Evolutionary conservation across 2,113 vertebrate species (phyloP), one percentile per base, ranked within the genome.

Genomic region (Opisthocomus hoazin): DNA sequence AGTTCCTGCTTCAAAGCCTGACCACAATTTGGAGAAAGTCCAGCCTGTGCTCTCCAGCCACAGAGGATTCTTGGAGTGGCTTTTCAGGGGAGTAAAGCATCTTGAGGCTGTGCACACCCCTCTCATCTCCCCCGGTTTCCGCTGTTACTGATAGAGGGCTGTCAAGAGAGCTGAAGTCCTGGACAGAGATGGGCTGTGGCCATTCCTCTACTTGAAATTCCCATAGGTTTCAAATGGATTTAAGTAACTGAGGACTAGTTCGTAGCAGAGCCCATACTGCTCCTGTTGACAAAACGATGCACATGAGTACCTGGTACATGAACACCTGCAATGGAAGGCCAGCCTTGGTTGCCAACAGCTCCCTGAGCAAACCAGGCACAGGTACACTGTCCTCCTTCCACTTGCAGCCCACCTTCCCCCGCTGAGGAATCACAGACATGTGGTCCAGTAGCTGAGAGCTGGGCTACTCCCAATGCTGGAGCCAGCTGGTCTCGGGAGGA

Each of bases 201-300:
- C 37, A 8, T 9, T 6, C 6, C 10, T 50, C 79, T 97, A 97
- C 58, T 97, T 96, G 89, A 97, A 97, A 82, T 97, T 97, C 27
- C 96, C 97, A 3, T 97, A 97, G 64, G 96, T 97, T 88, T 97
- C 95, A 80, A 97, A 97, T 6, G 94, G 97, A 69, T 96, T 91
- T 95, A 96, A 3, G 26, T 97, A 97, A 60, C 79, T 92, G 65
- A 96, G 82, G 39, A 95, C 96, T 50, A 97, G 60, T 32, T 95
- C 22, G 0, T 97, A 97, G 84, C 96, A 97, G 68, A 97, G 91
- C 3, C 54, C 26, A n/a, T 97, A 97, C 74, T 97, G 96, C 3
- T 87, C 93, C 97, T 97, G 95, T 61, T 56, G 80, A 75, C n/a
- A 86, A 56, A 90, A 74, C 23, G 26, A 71, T 0, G 1, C 90